phyloP scores from a whole-genome alignment of 2,797 vertebrate species.

The Pogonophryne albipinna region DNA sequence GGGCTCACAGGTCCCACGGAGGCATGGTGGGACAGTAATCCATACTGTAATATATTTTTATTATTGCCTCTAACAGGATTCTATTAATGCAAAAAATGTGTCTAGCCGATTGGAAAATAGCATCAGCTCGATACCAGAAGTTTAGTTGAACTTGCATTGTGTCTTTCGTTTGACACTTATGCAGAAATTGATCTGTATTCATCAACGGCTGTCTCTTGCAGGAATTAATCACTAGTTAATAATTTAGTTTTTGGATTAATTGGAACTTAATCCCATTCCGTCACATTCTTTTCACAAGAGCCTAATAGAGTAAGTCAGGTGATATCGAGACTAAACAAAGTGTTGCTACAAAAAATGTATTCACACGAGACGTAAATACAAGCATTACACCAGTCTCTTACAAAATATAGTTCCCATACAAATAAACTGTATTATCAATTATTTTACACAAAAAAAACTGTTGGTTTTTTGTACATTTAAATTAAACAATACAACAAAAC shows the following conservation, averaged over 20 bases:
- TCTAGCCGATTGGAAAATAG: conserved; percentile 34
- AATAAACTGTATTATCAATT: too few relatives aligned
- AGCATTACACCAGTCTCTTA: not conserved
- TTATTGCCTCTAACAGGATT: conserved; percentile 41
- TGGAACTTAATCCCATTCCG: conserved; percentile 3
- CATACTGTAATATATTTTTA: conserved; percentile 55
- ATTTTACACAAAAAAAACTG: too few relatives aligned
- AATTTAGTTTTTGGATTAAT: conserved; percentile 9
- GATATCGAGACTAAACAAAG: not conserved
- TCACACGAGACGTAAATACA: not conserved
- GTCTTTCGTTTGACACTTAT: conserved; percentile 2
- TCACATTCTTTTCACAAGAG: not conserved
- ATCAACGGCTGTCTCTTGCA: conserved; percentile 41
- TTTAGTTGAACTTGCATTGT: conserved; percentile 31
- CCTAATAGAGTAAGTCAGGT: not conserved
- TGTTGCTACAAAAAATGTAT: not conserved
- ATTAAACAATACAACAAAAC: too few relatives aligned
- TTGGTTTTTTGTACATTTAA: too few relatives aligned
- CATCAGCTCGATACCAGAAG: conserved; percentile 17
- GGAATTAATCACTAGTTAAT: conserved; percentile 49
- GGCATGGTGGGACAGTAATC: conserved; percentile 27
- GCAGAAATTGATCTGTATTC: conserved; percentile 38
- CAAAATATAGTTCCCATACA: too few relatives aligned
- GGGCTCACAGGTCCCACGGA: conserved; percentile 18
- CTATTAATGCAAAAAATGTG: conserved; percentile 35